Evolutionary conservation across 2,797 vertebrate species (phyloP), one percentile per base, ranked within the genome.

Genomic region (Eulemur rubriventer): DNA sequence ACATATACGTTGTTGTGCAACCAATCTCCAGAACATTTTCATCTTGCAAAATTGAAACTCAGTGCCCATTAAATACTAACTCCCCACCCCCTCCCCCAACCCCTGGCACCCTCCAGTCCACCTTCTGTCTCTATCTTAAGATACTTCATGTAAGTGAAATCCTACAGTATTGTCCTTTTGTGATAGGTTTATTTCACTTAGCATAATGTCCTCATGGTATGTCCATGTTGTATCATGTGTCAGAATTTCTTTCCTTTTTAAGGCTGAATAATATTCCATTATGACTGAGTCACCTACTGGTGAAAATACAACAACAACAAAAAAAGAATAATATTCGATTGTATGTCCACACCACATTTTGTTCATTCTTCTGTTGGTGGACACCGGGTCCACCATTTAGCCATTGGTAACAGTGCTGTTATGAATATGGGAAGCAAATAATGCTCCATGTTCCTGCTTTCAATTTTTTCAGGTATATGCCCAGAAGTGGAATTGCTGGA

Each of bases 341-440:
- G 61, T 17, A 9, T 0, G 69, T 63, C 30, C 6, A 0, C 1
- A 18, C 30, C 67, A 1, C 30, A 30, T 11, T 80, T n/a, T 24
- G 22, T 43, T 41, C 2, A 0, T 5, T 2, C 43, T 7, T 22
- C 61, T 17, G 28, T 7, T 0, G 2, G 0, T 1, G 26, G 63
- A 43, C 3, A 0, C 46, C 3, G 30, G 38, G 1, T 30, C 46
- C 2, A 7, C n/a, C 16, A 35, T 35, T 33, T 4, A 69, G 69
- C 70, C 55, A 0, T 35, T 61, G 55, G 7, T 33, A 50, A 38
- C 30, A 12, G 30, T 1, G 70, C 28, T 33, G 50, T 50, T 28
- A 0, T 3, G 48, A 17, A 17, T 1, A 0, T 5, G 20, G 5
- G 38, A 4, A 9, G 30, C 75, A 20, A 1, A 9, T 30, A 8